A percentile compares a stretch with the other conserved stretches of the same genome.
phyloP scores from a whole-genome alignment of 2,113 vertebrate species.

The Formicarius rufipectus region DNA sequence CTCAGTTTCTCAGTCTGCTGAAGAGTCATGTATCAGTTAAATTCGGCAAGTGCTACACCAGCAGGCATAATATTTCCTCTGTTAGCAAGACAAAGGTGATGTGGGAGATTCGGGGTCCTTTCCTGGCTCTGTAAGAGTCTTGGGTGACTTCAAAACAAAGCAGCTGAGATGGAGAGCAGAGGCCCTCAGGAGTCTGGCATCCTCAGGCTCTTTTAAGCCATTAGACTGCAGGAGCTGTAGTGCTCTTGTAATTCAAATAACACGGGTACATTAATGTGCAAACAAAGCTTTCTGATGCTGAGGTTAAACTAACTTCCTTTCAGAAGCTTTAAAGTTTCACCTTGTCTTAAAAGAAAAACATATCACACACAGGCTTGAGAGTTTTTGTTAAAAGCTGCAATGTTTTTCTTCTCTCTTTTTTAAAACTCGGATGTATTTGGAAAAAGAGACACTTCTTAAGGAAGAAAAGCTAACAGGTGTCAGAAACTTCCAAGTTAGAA shows the following conservation, averaged over 20 bases:
- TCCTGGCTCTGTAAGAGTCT: neutral
- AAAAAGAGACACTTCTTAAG: neutral
- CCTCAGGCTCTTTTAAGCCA: neutral
- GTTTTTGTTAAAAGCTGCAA: neutral
- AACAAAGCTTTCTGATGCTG: conserved; percentile 31
- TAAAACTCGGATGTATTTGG: neutral
- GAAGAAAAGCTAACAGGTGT: neutral
- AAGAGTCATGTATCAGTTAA: no score
- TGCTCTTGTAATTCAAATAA: conserved; percentile 16
- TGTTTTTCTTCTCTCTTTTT: neutral
- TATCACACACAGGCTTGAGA: neutral
- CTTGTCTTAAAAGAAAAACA: conserved; percentile 3
- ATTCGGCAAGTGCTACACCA: neutral
- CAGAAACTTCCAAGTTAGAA: neutral
- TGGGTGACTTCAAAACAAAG: conserved; percentile 16
- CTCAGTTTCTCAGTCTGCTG: neutral
- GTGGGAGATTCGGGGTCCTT: neutral
- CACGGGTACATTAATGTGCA: neutral
- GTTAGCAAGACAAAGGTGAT: neutral
- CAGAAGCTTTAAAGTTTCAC: conserved; percentile 33
- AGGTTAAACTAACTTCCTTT: conserved; percentile 53
- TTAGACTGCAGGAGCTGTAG: neutral
- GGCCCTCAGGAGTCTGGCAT: neutral
- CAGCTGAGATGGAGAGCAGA: neutral
- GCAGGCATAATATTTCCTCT: neutral